Evolutionary conservation across 1,140 invertebrate species (phyloP), one percentile per base, ranked within the genome.

Genomic region (Sinella curviseta): DNA sequence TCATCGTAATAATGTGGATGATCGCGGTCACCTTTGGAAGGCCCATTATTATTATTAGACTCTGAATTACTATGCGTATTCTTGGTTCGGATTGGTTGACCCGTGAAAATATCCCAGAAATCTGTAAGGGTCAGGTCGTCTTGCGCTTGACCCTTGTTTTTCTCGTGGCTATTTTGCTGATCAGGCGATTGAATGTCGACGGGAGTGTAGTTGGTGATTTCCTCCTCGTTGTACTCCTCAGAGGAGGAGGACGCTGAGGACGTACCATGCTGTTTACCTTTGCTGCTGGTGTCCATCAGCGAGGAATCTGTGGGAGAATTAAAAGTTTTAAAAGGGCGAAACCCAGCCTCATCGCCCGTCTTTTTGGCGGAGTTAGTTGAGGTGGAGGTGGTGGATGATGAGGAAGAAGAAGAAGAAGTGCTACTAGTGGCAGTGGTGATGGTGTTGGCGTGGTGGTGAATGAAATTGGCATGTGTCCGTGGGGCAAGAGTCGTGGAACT

Each of bases 341-440:
- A 28, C 34, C 26, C 24, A 48, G 67, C 77, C 28, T 57, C 57
- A 73, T 57, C 34, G 57, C 33, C 60, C 34, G 76, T 55, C 36
- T 77, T 78, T 73, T 24, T 36, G 31, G 77, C 34, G 54, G 36
- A 33, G 55, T 35, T 17, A 8, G 26, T 24, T 1, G 78, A 76
- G 57, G 36, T 48, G 20, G 76, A 24, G 34, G 77, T 87, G 84
- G n/a, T 92, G 88, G 86, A 92, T 92, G 0, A 90, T 54, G 76
- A 78, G 14, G 54, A 70, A 26, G 74, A 70, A 8, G 77, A 76
- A 31, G 65, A 55, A 30, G 70, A 14, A 31, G 30, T 3, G 67
- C 33, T 8, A 77, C 33, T 39, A 77, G 33, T 35, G 55, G 74
- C 0, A 76, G 26, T 70, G 60, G 39, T 16, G n/a, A 24, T 12